Percentiles rank a stretch among this genome's conserved stretches.
These are phyloP conservation scores for Alosa alosa DNA, from an alignment of 2,113 vertebrate genomes.

Conservation along the genomic window DNA sequence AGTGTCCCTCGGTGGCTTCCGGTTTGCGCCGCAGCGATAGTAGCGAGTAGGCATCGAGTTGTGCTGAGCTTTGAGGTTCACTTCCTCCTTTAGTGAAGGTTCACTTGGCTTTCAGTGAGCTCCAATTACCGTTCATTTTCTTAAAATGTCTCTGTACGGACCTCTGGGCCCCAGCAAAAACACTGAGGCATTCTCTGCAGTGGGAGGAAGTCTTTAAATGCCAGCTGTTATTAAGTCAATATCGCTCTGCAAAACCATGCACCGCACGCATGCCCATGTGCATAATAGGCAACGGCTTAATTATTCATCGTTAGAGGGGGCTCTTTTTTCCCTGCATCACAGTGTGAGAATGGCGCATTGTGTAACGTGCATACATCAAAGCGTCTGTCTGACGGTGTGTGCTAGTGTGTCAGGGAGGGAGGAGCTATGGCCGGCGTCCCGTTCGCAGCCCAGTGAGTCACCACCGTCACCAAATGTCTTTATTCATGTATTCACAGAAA, in stretches of 20 bases:
- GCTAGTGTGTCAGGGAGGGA: conserved; percentile 7
- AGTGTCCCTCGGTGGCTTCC: neutral
- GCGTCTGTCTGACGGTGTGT: conserved; percentile 2
- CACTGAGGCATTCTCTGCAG: conserved; percentile 47
- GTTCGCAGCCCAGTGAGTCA: neutral
- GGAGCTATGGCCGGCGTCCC: neutral
- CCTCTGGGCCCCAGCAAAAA: conserved; percentile 45
- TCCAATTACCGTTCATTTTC: conserved; percentile 1
- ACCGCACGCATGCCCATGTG: conserved; percentile 40
- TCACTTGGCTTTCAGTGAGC: neutral
- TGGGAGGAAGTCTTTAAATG: conserved; percentile 53
- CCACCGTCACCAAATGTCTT: neutral
- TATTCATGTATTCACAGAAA: neutral
- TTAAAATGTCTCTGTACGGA: conserved; percentile 44
- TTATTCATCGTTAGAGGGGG: conserved; percentile 48
- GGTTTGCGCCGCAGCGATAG: neutral
- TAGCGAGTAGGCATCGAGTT: neutral
- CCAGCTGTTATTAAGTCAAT: conserved; percentile 63
- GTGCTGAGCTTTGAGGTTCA: conserved; percentile 4
- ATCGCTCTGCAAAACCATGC: conserved; percentile 41
- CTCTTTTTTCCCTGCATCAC: conserved; percentile 43
- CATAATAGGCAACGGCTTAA: conserved; percentile 48
- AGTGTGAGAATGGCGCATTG: conserved; percentile 32
- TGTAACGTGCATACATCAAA: conserved; percentile 29
- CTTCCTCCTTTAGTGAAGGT: neutral